Evolutionary conservation across 2,888 invertebrate species (phyloP), one percentile per base, ranked within the genome.

Genomic region (Nomada hirtipes): DNA sequence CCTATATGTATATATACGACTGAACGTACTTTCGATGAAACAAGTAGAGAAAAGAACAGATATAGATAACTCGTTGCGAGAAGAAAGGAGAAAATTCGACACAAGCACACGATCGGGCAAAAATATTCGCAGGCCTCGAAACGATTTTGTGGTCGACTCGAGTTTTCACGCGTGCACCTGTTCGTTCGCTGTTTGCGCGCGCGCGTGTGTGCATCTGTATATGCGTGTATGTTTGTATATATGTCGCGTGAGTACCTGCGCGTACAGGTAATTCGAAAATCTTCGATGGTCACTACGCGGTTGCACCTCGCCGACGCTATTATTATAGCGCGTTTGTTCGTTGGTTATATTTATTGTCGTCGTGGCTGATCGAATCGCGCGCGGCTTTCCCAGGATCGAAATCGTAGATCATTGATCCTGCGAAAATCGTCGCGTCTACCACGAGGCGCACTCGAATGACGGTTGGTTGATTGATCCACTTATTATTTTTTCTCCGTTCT

Each of bases 331-430:
- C 82, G 86, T 90, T 89, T 86, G 88, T 91, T 91, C 91, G 92
- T 92, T 92, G 90, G 86, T 92, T 91, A 90, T 92, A 91, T 91
- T 92, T 90, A 90, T 90, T 91, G 88, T 84, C 87, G 89, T 77
- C 55, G 65, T 59, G 70, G 61, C 23, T 44, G 79, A 76, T 64
- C 70, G 82, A 71, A 65, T 70, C 74, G 83, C 85, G 82, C 64
- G 52, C 89, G 91, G 89, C 85, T 89, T 90, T 90, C 88, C 89
- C 82, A 64, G 88, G 76, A 92, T 90, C 86, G 89, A 91, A 61
- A 53, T 13, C n/a, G 4, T 3, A 2, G 3, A 59, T 63, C 29
- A 52, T 91, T 76, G 90, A 86, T 91, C 74, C 87, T 69, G 77
- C 89, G 88, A 90, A 90, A 90, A 90, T 89, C 91, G 91, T 76